phyloP scores from a whole-genome alignment of 2,797 vertebrate genomes.

The Potorous gilbertii region DNA sequence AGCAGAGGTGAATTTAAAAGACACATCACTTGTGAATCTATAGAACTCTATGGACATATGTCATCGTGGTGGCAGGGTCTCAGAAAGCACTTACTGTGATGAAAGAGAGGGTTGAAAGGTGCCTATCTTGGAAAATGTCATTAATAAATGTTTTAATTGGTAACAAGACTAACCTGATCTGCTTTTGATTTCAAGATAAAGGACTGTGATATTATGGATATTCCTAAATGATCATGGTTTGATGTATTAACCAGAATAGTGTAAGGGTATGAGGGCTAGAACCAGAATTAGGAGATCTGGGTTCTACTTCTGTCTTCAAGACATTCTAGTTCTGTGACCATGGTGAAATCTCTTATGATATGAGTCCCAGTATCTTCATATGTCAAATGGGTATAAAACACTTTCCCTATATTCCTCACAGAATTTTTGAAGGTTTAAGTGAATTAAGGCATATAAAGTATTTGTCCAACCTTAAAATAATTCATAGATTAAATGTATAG shows the following conservation, averaged over 20 bases:
- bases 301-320: not conserved
- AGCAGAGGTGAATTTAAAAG: conserved; percentile 72
- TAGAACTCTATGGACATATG: conserved; percentile 34
- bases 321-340: not conserved
- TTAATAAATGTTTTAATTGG: not conserved
- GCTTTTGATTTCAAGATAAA: conserved; percentile 13
- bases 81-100: not conserved
- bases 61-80: not conserved
- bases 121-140: not conserved
- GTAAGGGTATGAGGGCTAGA: not conserved
- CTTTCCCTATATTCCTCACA: not conserved
- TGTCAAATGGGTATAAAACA: not conserved
- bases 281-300: not conserved
- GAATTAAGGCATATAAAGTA: conserved; percentile 2
- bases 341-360: not conserved
- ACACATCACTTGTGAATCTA: conserved; percentile 26
- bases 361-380: not conserved
- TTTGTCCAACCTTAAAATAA: not conserved
- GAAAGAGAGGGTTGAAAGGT: not conserved
- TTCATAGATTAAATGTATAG: not conserved
- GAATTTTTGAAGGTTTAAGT: not conserved
- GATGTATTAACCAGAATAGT: not conserved
- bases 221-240: conserved; percentile 5
- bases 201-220: conserved; percentile 4
- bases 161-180: not conserved